phyloP scores from a whole-genome alignment of 1,140 invertebrate genomes.

The Cyclargus thomasi region DNA sequence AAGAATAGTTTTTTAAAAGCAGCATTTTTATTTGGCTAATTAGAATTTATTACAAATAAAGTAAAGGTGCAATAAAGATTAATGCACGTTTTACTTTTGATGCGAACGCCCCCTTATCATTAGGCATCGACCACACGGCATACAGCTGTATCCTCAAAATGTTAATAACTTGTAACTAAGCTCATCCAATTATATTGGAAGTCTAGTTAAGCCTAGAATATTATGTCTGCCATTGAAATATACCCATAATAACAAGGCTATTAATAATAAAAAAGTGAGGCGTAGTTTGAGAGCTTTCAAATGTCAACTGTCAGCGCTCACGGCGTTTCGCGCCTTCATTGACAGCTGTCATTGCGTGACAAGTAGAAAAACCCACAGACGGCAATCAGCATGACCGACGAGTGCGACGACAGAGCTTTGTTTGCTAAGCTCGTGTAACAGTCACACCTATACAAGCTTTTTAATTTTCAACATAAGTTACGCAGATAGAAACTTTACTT shows the following conservation, averaged over 20 bases:
- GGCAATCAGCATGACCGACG: not conserved
- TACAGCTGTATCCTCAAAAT: not conserved
- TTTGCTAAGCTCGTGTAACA: not conserved
- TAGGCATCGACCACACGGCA: not conserved
- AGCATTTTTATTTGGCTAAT: too few relatives aligned
- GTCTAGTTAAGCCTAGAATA: not conserved
- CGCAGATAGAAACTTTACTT: too few relatives aligned
- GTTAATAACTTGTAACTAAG: not conserved
- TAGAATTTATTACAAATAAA: not conserved
- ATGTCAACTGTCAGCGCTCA: not conserved
- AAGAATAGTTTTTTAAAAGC: too few relatives aligned
- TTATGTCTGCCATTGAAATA: not conserved
- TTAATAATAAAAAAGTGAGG: not conserved
- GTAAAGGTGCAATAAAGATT: not conserved
- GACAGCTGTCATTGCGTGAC: constrained; percentile 24
- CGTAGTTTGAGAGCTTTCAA: constrained; percentile 8
- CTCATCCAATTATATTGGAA: not conserved
- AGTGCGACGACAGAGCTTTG: constrained; percentile 1
- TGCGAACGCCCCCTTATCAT: not conserved
- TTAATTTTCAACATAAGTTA: too few relatives aligned
- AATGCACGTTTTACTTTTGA: not conserved
- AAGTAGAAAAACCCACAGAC: constrained; percentile 17
- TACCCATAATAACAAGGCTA: not conserved
- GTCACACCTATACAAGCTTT: not conserved
- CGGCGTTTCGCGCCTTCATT: constrained; percentile 12